These are phyloP conservation scores for Talpa occidentalis DNA, from an alignment of 2,113 vertebrate species.

Conservation along the genomic window DNA sequence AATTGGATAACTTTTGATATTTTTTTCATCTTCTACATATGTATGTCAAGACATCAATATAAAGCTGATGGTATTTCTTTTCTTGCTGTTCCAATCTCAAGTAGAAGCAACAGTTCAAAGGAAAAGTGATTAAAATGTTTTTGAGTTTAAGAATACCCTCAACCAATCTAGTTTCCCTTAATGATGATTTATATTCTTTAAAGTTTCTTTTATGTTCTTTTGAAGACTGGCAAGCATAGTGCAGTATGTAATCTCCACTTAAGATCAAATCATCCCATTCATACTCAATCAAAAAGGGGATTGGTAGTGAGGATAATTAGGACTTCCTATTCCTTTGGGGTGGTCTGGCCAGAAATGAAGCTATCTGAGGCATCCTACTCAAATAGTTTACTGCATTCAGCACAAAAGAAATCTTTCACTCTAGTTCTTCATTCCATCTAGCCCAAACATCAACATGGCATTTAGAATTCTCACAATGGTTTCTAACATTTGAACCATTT, in stretches of 20 bases:
- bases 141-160: slow-evolving; percentile 7
- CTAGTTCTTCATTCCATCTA: background rate
- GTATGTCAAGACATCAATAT: slow-evolving; percentile 16
- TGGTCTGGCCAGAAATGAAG: slow-evolving; percentile 52
- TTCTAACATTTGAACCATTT: slow-evolving; percentile 57
- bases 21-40: background rate
- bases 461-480: slow-evolving; percentile 38
- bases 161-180: slow-evolving; percentile 11
- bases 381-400: slow-evolving; percentile 32
- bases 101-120: slow-evolving; percentile 49
- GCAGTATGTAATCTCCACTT: slow-evolving; percentile 36
- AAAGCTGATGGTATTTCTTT: slow-evolving; percentile 14
- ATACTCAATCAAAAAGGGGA: slow-evolving; percentile 28
- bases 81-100: slow-evolving; percentile 8
- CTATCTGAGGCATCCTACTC: background rate
- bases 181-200: slow-evolving; percentile 43
- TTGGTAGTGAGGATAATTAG: slow-evolving; percentile 54
- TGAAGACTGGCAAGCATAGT: slow-evolving; percentile 5
- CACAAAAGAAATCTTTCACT: slow-evolving; percentile 48
- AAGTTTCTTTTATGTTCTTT: slow-evolving; percentile 53
- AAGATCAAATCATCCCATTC: slow-evolving; percentile 66
- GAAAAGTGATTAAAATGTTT: slow-evolving; percentile 44
- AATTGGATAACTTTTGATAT: background rate
- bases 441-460: slow-evolving; percentile 52
- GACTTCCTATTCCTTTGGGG: slow-evolving; percentile 36